Percentiles rank a stretch among this genome's conserved stretches.
phyloP scores from a whole-genome alignment of 2,888 invertebrate species.

The Mechanitis messenoides region DNA sequence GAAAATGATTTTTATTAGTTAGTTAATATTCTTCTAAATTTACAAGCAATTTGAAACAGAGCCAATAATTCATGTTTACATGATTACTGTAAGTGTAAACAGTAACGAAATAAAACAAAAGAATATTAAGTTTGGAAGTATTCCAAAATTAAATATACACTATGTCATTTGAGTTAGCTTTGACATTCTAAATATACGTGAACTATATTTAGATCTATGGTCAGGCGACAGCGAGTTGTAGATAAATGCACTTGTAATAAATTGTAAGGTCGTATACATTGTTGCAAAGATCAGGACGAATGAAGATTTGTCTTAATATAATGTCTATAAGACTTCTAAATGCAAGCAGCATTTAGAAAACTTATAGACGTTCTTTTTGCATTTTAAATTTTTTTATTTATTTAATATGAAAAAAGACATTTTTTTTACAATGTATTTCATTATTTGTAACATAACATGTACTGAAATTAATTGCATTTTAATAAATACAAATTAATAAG shows the following conservation, averaged over 20 bases:
- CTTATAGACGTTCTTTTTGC: too few species aligned
- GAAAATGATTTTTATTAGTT: neutral
- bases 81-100: neutral
- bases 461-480: too few species aligned
- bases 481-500: too few species aligned
- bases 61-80: neutral
- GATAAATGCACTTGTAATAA: slow-evolving; percentile 12
- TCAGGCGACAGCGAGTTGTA: slow-evolving; percentile 1
- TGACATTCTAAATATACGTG: slow-evolving; percentile 20
- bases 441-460: too few species aligned
- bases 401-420: too few species aligned
- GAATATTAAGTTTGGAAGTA: slow-evolving; percentile 10
- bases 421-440: too few species aligned
- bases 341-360: too few species aligned
- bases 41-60: neutral
- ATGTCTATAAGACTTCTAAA: neutral
- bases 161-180: slow-evolving; percentile 11
- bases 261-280: slow-evolving; percentile 5
- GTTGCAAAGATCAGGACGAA: slow-evolving; percentile 11
- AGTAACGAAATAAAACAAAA: neutral
- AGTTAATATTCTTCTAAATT: neutral
- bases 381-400: too few species aligned
- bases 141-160: slow-evolving; percentile 13
- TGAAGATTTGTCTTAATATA: slow-evolving; percentile 5
- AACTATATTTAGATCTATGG: slow-evolving; percentile 21